Evolutionary conservation across 2,888 invertebrate genomes (phyloP).

Genomic region (Leistus spinibarbis): DNA sequence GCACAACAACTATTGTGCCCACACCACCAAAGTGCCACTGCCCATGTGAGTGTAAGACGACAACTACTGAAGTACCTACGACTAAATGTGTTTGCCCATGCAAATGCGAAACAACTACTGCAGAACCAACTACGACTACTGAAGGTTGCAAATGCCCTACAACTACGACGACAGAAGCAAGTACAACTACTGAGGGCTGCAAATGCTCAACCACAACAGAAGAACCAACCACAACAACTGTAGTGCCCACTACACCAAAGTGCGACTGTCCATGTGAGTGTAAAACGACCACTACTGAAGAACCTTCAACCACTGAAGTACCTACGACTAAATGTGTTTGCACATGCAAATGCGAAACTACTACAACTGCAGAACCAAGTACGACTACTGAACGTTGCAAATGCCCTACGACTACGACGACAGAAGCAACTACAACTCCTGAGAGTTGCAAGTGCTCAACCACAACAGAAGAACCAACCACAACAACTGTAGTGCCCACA

Average conservation of each 20-base stretch:
- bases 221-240: background rate
- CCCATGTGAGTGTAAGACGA: background rate
- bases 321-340: background rate
- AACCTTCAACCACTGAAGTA: background rate
- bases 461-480: background rate
- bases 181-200: background rate
- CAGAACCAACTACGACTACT: background rate
- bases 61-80: background rate
- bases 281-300: background rate
- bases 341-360: background rate
- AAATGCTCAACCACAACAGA: background rate
- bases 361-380: conserved; percentile 8
- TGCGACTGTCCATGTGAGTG: background rate
- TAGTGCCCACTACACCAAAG: background rate
- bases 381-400: background rate
- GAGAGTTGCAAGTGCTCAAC: background rate
- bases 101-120: background rate
- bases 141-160: background rate
- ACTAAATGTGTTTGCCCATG: background rate
- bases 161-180: background rate
- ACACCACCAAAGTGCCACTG: background rate
- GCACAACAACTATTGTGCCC: background rate
- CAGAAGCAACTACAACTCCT: background rate
- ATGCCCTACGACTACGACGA: background rate
- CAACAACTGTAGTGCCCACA: background rate